Evolutionary conservation across 2,888 invertebrate species (phyloP), one percentile per base, ranked within the genome.

Genomic region (Ommatoiulus sabulosus): DNA sequence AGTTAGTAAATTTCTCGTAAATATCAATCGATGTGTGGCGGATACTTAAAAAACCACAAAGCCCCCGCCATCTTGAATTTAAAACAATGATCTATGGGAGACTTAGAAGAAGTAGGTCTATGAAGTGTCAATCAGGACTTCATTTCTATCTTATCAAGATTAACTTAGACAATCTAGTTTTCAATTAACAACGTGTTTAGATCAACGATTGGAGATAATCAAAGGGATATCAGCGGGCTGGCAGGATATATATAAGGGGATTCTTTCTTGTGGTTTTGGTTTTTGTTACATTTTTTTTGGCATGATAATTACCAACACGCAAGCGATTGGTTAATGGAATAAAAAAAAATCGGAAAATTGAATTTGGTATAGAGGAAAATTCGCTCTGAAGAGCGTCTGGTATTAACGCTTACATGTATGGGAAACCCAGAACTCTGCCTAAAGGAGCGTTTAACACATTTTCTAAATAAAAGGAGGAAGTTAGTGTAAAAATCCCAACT

Each of bases 71-170:
- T 63, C 63, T n/a, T 63, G 20, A n/a, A 63, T 63, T 35, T 63
- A 63, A 63, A 20, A 20, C 63, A 63, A 63, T 63, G 63, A 63
- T 63, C 63, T 20, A 63, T 20, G 63, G 20, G 20, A 63, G 3
- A 63, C 20, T 15, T 7, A 57, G 17, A 57, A 63, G 63, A 63
- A 63, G 63, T 63, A 63, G 63, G 63, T 63, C 63, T 63, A 63
- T 20, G 20, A 63, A 20, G 20, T 63, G 20, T 63, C 63, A 63
- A 63, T 63, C 63, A 63, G 20, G 5, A 63, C 15, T 10, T 6
- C 63, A 20, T 63, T 63, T 63, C 63, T 20, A 8, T 63, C 63
- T 63, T 63, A 63, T 20, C 63, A 63, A 63, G 63, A 63, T 63
- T 17, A 63, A 8, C 5, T 20, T 63, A 63, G 63, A 63, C 63